Evolutionary conservation across 2,888 invertebrate species (phyloP), one percentile per base, ranked within the genome.

Genomic region (Melanotus villosus): DNA sequence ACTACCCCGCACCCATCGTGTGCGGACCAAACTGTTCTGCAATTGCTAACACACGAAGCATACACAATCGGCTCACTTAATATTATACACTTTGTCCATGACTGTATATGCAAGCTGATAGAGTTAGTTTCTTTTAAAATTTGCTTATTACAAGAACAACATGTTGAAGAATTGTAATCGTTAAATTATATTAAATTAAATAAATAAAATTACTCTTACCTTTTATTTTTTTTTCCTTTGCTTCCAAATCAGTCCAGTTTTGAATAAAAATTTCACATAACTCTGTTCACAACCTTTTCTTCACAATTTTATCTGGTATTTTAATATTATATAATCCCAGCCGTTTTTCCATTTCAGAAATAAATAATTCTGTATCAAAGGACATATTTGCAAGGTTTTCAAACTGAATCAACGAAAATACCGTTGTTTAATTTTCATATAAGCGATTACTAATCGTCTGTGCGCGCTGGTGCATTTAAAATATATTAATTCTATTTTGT

Each of bases 301-400:
- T 67, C 30, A 45, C 12, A 14, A 50, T 50, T 41, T 50, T 38
- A 38, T 67, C 50, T 6, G 34, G 30, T 9, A 52, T 26, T 45
- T 62, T 60, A 12, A 43, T 43, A 62, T 63, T 56, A 32, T 62
- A 68, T 9, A 36, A 36, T 10, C 23, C 38, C 12, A 56, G 62
- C 16, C 62, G 62, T 45, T 62, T 60, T 32, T 56, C 56, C 5
- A 68, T 57, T 68, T 63, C 68, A 12, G 14, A 16, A 32, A 62
- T 68, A 62, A 62, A 62, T 68, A 62, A 62, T 12, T 68, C 62
- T 10, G 68, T 63, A 34, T 62, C 68, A 73, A 9, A 78, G 16
- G 59, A 30, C 59, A 59, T 45, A 12, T 12, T 45, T 59, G n/a
- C 19, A 34, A n/a, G 23, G 38, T 21, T 6, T 30, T 16, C 2